phyloP scores from a whole-genome alignment of 2,797 vertebrate genomes.

The Uromys caudimaculatus region DNA sequence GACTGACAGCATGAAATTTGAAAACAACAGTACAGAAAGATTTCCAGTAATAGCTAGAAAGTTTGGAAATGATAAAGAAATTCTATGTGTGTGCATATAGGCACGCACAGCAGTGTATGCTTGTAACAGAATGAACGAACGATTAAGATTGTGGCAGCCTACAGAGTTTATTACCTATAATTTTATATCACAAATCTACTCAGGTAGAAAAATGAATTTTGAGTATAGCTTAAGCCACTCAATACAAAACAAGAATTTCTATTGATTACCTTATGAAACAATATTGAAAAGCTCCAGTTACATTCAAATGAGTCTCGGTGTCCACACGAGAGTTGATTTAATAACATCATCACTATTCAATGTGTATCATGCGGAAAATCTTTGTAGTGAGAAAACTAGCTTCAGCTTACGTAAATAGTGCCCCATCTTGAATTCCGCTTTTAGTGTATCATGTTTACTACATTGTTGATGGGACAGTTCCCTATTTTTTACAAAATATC shows the following conservation, averaged over 20 bases:
- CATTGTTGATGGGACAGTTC: neutral
- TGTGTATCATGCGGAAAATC: slow-evolving; percentile 62
- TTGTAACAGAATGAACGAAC: neutral
- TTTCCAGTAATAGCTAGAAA: neutral
- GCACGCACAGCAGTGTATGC: neutral
- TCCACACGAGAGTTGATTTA: slow-evolving; percentile 73
- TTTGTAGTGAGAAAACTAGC: slow-evolving; percentile 69
- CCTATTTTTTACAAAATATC: neutral
- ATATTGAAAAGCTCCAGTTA: slow-evolving; percentile 56
- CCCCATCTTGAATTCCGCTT: neutral
- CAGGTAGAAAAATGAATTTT: slow-evolving; percentile 21
- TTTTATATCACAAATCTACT: neutral
- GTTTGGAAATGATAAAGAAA: neutral
- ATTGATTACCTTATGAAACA: slow-evolving; percentile 46
- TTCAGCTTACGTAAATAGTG: neutral
- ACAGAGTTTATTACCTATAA: neutral
- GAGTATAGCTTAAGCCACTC: slow-evolving; percentile 5
- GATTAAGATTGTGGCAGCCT: neutral
- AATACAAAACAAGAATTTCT: neutral
- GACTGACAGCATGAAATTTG: neutral
- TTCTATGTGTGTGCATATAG: too few relatives aligned
- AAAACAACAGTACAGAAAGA: slow-evolving; percentile 6
- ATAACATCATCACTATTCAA: slow-evolving; percentile 57
- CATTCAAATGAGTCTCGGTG: slow-evolving; percentile 41
- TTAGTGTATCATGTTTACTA: neutral